Evolutionary conservation across 2,797 vertebrate genomes (phyloP).

Genomic region (Anisognathus igniventris): DNA sequence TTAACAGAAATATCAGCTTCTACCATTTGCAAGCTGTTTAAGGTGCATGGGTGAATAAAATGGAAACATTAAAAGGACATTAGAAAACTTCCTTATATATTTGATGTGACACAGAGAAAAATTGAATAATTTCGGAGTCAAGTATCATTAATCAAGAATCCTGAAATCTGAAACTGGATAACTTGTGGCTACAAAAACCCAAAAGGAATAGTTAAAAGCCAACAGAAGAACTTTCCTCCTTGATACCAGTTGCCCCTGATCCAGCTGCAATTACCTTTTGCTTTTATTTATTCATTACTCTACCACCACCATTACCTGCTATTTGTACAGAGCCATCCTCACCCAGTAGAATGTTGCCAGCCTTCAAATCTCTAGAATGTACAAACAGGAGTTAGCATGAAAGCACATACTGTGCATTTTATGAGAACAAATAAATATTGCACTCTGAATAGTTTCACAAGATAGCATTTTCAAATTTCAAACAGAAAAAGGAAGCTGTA

Average conservation of each 20-base stretch:
- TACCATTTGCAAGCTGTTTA: background rate
- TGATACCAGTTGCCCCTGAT: background rate
- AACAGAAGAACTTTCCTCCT: background rate
- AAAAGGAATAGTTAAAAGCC: background rate
- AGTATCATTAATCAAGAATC: background rate
- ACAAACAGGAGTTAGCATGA: constrained; percentile 33
- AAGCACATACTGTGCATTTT: background rate
- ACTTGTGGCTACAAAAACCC: background rate
- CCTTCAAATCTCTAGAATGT: constrained; percentile 88
- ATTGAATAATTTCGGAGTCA: background rate
- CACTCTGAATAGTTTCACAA: background rate
- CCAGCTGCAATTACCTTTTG: background rate
- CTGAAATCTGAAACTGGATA: background rate
- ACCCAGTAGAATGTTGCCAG: constrained; percentile 96
- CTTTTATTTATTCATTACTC: background rate
- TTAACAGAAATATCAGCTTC: background rate
- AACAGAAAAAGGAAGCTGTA: background rate
- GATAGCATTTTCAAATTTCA: background rate
- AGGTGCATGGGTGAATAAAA: background rate
- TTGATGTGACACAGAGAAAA: background rate
- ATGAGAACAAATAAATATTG: background rate
- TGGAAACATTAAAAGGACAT: background rate
- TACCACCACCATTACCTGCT: constrained; percentile 83
- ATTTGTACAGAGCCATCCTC: constrained; percentile 98
- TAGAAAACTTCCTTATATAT: background rate